A percentile compares a stretch with the other conserved stretches of the same genome.
Evolutionary conservation across 2,113 vertebrate species (phyloP).

Genomic region (Zootoca vivipara): DNA sequence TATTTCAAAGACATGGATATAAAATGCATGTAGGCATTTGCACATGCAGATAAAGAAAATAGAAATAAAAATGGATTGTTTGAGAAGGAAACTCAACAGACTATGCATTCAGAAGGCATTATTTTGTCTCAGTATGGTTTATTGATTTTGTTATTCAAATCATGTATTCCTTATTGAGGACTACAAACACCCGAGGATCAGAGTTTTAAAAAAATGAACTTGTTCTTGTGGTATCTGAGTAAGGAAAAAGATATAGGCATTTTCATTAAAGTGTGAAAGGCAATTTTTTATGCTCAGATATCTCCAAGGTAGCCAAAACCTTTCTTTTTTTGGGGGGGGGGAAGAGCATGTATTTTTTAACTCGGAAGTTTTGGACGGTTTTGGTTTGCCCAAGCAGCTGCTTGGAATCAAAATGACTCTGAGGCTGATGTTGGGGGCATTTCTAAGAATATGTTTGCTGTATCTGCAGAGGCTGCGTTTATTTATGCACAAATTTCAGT

Average conservation of each 20-base stretch:
- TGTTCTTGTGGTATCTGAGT: not conserved
- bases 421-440: not conserved
- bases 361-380: not conserved
- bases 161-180: not conserved
- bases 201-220: constrained; percentile 25
- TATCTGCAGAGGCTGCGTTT: not conserved
- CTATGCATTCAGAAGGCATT: not conserved
- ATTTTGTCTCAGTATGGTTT: not conserved
- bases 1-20: not conserved
- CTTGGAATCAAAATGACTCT: not conserved
- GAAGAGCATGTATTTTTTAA: constrained; percentile 8
- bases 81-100: not conserved
- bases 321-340: not conserved
- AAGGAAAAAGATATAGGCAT: not conserved
- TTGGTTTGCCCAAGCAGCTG: not conserved
- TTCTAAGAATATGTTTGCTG: not conserved
- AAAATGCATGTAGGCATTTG: not conserved
- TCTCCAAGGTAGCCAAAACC: not conserved
- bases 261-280: constrained; percentile 12
- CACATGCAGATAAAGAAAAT: not conserved
- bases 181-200: not conserved
- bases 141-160: not conserved
- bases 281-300: constrained; percentile 1
- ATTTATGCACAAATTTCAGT: not conserved
- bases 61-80: not conserved